Percentiles rank a stretch among this genome's conserved stretches.
phyloP scores from a whole-genome alignment of 2,797 vertebrate genomes.

The Silurus lanzhouensis region DNA sequence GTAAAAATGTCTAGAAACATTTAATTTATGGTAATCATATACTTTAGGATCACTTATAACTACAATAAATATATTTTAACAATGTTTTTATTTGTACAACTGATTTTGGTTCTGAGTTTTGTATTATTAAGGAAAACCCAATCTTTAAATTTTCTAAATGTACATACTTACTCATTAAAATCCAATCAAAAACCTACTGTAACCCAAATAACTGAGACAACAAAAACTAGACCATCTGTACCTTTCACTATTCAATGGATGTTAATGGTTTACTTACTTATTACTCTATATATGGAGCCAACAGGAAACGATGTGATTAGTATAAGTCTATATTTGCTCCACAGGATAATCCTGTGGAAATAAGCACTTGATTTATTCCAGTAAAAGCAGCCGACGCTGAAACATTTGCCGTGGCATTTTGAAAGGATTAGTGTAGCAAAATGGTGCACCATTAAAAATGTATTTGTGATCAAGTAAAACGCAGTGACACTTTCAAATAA shows the following conservation, averaged over 20 bases:
- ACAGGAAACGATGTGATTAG: conserved; percentile 55
- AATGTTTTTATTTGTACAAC: not conserved
- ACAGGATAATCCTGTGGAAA: conserved; percentile 48
- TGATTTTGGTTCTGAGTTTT: not conserved
- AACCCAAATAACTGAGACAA: conserved; percentile 47
- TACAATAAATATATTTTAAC: not conserved
- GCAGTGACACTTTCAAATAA: conserved; percentile 42
- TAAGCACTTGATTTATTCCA: conserved; percentile 52
- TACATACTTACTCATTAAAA: not conserved
- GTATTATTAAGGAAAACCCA: not conserved
- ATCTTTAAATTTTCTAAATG: not conserved
- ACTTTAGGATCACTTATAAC: not conserved
- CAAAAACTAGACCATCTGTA: conserved; percentile 67
- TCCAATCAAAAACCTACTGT: conserved; percentile 22
- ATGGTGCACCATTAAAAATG: conserved; percentile 32
- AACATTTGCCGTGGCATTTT: not conserved
- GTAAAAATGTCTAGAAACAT: not conserved
- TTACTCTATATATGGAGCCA: conserved; percentile 42
- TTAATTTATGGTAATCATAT: not conserved
- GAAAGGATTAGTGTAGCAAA: conserved; percentile 47
- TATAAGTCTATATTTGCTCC: conserved; percentile 18
- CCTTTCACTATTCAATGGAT: conserved; percentile 59
- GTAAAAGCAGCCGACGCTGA: conserved; percentile 38
- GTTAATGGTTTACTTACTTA: conserved; percentile 53
- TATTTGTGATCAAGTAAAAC: conserved; percentile 32